These are phyloP conservation scores for Neria commutata DNA, from an alignment of 2,888 invertebrate species.

Conservation along the genomic window DNA sequence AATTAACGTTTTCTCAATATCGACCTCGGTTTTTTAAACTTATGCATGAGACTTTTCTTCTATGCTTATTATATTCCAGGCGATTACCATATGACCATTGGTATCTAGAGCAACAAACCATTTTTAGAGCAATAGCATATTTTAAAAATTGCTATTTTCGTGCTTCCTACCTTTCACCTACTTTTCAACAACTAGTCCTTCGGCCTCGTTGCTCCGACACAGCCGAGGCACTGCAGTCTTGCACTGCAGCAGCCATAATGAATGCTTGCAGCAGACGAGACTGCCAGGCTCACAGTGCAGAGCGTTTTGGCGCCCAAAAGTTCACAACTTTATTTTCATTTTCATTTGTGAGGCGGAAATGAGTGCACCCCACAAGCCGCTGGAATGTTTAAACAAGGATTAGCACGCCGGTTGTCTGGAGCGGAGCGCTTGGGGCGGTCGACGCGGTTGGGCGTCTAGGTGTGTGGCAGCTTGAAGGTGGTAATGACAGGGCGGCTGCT, in stretches of 20 bases:
- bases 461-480: not conserved
- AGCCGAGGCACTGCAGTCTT: too few species aligned
- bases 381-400: slow-evolving; percentile 30
- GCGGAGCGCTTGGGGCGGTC: slow-evolving; percentile 13
- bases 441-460: not conserved
- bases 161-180: too few species aligned
- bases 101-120: too few species aligned
- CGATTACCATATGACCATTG: too few species aligned
- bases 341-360: slow-evolving; percentile 43
- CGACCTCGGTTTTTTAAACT: too few species aligned
- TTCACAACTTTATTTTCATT: slow-evolving; percentile 43
- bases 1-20: too few species aligned
- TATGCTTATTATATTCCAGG: too few species aligned
- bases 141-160: too few species aligned
- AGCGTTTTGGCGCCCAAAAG: slow-evolving; percentile 13
- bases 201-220: too few species aligned
- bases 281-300: not conserved
- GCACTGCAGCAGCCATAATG: not conserved
- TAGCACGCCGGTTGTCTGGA: slow-evolving; percentile 28
- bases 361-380: slow-evolving; percentile 24
- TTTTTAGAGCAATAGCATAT: too few species aligned
- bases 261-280: not conserved
- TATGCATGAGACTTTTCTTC: too few species aligned
- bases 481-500: not conserved
- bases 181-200: too few species aligned